Conservation (phyloP, 2,888 invertebrate species). For the Caenorhabditis auriculariae region DNA sequence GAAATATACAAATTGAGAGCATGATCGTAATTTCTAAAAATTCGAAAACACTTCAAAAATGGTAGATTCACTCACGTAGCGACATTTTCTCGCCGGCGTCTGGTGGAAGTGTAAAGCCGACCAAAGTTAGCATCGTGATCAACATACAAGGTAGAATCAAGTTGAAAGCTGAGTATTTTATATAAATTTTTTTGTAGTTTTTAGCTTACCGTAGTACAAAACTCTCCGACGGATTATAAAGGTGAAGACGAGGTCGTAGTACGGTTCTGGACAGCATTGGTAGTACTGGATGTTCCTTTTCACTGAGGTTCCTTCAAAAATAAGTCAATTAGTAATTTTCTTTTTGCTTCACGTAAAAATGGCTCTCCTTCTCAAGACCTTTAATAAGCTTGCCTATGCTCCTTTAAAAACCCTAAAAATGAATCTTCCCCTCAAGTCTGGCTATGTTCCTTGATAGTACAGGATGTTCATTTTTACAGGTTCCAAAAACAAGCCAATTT, state of each 20-base stretch:
- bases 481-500: no score
- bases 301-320: slow-evolving; percentile 25
- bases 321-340: no score
- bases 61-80: slow-evolving; percentile 33
- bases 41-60: not conserved
- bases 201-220: slow-evolving; percentile 81
- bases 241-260: slow-evolving; percentile 51
- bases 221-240: slow-evolving; percentile 90
- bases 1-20: slow-evolving; percentile 55
- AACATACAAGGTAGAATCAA: slow-evolving; percentile 80
- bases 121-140: slow-evolving; percentile 69
- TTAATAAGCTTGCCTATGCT: no score
- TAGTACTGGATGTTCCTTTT: slow-evolving; percentile 41
- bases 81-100: slow-evolving; percentile 57
- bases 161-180: slow-evolving; percentile 74
- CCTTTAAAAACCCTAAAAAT: no score
- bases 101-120: slow-evolving; percentile 51
- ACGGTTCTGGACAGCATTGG: slow-evolving; percentile 50
- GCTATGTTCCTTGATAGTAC: no score
- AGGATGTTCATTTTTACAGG: no score
- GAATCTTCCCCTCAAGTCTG: no score
- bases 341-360: no score
- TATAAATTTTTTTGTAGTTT: not conserved
- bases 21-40: slow-evolving; percentile 51
- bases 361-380: no score